Conservation (phyloP, 35 echinoderm and acorn worm species). For the Holothuria glaberrima region DNA sequence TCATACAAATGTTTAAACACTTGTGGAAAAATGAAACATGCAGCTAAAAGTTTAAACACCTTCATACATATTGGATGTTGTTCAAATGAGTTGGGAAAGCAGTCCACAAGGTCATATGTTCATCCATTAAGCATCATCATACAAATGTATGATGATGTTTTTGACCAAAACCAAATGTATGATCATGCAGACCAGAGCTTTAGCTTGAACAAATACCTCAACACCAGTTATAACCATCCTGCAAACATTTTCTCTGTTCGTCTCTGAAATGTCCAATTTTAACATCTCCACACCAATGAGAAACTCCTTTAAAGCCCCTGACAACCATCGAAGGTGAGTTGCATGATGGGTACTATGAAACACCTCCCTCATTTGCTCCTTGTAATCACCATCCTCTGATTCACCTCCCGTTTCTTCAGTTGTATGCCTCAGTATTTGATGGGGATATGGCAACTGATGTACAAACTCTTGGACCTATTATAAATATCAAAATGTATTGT, state of each 20-base stretch:
- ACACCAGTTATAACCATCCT: conserved; percentile 71
- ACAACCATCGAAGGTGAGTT: conserved; percentile 59
- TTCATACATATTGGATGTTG: too few species aligned
- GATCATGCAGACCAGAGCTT: neutral
- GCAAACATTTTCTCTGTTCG: conserved; percentile 58
- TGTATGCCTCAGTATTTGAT: conserved; percentile 55
- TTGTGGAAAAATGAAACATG: too few species aligned
- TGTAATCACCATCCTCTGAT: conserved; percentile 44
- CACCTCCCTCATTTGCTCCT: conserved; percentile 70
- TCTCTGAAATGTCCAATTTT: conserved; percentile 48
- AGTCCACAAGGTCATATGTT: too few species aligned
- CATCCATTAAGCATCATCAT: too few species aligned
- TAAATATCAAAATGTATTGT: neutral
- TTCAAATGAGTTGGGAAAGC: too few species aligned
- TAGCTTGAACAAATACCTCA: conserved; percentile 70
- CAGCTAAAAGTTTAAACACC: too few species aligned
- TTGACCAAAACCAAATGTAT: too few species aligned
- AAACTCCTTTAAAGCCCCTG: conserved; percentile 71
- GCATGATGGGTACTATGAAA: conserved; percentile 70
- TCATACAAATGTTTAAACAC: too few species aligned
- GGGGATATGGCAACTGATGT: conserved; percentile 60
- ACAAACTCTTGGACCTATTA: conserved; percentile 67
- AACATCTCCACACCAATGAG: conserved; percentile 64
- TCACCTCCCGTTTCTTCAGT: neutral
- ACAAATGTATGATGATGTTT: too few species aligned